These are phyloP conservation scores for Heliconius congener DNA, from an alignment of 1,140 invertebrate genomes.

Conservation along the genomic window DNA sequence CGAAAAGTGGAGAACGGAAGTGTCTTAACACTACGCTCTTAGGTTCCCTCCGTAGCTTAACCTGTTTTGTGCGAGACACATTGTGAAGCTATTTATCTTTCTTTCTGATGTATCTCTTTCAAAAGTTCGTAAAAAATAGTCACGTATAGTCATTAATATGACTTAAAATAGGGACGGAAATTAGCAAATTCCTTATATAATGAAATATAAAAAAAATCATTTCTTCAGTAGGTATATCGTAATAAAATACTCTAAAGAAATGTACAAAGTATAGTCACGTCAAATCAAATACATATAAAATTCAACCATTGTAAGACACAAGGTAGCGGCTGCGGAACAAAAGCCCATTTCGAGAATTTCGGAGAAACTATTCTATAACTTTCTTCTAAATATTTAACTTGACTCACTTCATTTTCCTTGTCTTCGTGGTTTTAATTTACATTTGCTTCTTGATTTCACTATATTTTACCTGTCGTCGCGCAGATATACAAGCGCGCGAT, in stretches of 20 bases:
- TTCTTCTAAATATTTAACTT: not conserved
- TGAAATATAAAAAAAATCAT: too few relatives aligned
- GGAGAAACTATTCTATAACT: not conserved
- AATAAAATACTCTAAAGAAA: not conserved
- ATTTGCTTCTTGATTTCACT: not conserved
- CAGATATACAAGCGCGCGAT: too few relatives aligned
- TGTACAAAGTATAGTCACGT: not conserved
- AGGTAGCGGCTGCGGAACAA: not conserved
- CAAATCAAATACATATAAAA: not conserved
- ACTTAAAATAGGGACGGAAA: too few relatives aligned
- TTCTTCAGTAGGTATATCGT: not conserved
- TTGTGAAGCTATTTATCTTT: too few relatives aligned
- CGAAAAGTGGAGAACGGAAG: too few relatives aligned
- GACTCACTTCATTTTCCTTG: not conserved
- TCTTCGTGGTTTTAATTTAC: not conserved
- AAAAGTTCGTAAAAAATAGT: too few relatives aligned
- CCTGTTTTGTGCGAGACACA: too few relatives aligned
- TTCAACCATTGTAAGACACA: constrained; percentile 8
- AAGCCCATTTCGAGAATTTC: not conserved
- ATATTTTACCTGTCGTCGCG: too few relatives aligned
- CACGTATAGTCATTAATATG: too few relatives aligned
- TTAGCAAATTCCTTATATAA: not conserved
- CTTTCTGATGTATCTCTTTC: too few relatives aligned
- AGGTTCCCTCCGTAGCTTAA: too few relatives aligned
- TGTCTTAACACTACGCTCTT: too few relatives aligned